Base-by-base conservation (phyloP, 2,888 invertebrate species). In the Mamestra brassicae region DNA sequence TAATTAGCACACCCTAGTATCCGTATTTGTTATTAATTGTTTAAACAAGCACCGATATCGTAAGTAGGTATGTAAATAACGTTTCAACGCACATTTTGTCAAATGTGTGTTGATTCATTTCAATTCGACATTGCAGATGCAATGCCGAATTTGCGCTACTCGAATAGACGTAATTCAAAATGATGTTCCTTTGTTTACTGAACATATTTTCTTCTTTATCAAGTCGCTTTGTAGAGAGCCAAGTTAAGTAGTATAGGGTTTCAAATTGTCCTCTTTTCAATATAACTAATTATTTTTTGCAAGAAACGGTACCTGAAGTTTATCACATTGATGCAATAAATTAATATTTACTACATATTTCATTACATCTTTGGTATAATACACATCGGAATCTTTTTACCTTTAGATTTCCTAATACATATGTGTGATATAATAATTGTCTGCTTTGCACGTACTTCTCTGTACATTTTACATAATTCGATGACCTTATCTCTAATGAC, bases 401-500 rank as follows among this genome's bases (percentile, higher is more conserved):
- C 78, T 84, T 80, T 79, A 84, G 74, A 89, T 93, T 92, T 90
- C 92, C 83, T 86, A 92, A 91, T 87, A 26, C 26, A 26, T 26
- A 86, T 85, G 71, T 88, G 86, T 92, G 92, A 94, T 92, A 93
- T 92, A 93, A 93, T 88, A 90, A 92, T 89, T 87, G 88, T 86
- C 84, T 87, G 85, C 85, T 89, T 89, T 89, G 89, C 94, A 94
- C 93, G 93, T 94, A 94, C 90, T 90, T 91, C 92, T 90, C 86
- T 89, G 83, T 85, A 87, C 76, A 87, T 89, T 92, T 95, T 94
- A 94, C 94, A 93, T 94, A 93, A 95, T 91, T 89, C 86, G 80
- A 86, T 92, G 91, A 94, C 93, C 92, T 94, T 95, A 95, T 95
- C 94, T 90, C 84, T 81, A 88, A 85, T 85, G 87, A 89, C 89